phyloP scores from a whole-genome alignment of 2,888 invertebrate genomes.

The Gnatocerus cornutus region DNA sequence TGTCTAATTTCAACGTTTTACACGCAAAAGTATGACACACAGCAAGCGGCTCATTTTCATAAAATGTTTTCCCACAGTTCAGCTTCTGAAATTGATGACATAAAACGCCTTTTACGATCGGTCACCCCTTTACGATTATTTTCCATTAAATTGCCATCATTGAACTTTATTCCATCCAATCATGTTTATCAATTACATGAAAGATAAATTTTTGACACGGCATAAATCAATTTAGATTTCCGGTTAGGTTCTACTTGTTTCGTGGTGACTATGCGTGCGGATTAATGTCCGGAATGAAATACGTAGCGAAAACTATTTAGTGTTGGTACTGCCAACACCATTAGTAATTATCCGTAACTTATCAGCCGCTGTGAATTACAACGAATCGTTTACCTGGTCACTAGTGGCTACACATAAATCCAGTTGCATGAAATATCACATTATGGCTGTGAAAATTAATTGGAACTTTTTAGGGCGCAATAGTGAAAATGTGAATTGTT shows the following conservation, averaged over 20 bases:
- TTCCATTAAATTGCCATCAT: conserved; percentile 11
- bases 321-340: conserved; percentile 25
- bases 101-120: conserved; percentile 23
- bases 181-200: conserved; percentile 29
- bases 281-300: conserved; percentile 43
- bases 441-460: conserved; percentile 2
- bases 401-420: conserved; percentile 25
- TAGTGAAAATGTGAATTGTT: too few species aligned
- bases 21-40: too few species aligned
- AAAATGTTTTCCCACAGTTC: too few species aligned
- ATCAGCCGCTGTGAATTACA: conserved; percentile 23
- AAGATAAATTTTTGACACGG: conserved; percentile 15
- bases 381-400: conserved; percentile 31
- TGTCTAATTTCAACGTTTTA: too few species aligned
- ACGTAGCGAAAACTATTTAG: conserved; percentile 46
- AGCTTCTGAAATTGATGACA: neutral
- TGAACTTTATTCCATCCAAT: conserved; percentile 5
- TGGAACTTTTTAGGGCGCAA: neutral
- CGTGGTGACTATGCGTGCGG: conserved; percentile 28
- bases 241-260: conserved; percentile 27
- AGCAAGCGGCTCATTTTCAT: too few species aligned
- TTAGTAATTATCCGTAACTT: conserved; percentile 39
- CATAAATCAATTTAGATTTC: conserved; percentile 39
- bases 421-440: conserved; percentile 10
- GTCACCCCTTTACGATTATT: conserved; percentile 22